These are phyloP conservation scores for Macrosiphum euphorbiae DNA, from an alignment of 2,888 invertebrate species.

Conservation along the genomic window DNA sequence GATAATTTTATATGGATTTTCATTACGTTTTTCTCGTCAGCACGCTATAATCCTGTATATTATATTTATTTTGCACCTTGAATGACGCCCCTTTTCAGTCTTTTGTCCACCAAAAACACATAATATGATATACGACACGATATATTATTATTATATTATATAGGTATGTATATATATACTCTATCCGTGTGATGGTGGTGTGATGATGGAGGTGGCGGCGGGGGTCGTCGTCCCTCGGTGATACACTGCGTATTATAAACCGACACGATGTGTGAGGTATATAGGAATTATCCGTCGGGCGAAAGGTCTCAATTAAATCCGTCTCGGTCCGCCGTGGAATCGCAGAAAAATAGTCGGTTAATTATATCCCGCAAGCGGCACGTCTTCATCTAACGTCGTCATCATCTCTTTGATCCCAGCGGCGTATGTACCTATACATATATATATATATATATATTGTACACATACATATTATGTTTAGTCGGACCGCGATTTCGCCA, in stretches of 20 bases:
- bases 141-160: not conserved
- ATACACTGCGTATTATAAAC: not conserved
- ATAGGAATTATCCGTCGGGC: not conserved
- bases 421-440: not conserved
- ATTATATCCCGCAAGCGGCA: not conserved
- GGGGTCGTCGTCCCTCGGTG: slow-evolving; percentile 11
- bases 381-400: slow-evolving; percentile 22
- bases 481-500: not conserved
- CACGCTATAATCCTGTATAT: not conserved
- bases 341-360: not conserved
- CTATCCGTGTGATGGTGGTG: not conserved
- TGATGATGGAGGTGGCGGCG: not conserved
- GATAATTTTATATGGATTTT: not conserved
- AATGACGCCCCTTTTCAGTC: slow-evolving; percentile 48
- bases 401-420: slow-evolving; percentile 37
- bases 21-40: not conserved
- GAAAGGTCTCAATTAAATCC: slow-evolving; percentile 60
- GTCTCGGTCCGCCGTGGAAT: slow-evolving; percentile 34
- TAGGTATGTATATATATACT: not conserved
- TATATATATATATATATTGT: not conserved
- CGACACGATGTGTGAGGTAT: slow-evolving; percentile 44
- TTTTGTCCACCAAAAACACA: slow-evolving; percentile 34
- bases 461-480: not conserved
- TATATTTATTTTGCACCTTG: slow-evolving; percentile 49
- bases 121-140: slow-evolving; percentile 9